phyloP scores from a whole-genome alignment of 1,140 invertebrate genomes.

The Tetramorium parvispinum region DNA sequence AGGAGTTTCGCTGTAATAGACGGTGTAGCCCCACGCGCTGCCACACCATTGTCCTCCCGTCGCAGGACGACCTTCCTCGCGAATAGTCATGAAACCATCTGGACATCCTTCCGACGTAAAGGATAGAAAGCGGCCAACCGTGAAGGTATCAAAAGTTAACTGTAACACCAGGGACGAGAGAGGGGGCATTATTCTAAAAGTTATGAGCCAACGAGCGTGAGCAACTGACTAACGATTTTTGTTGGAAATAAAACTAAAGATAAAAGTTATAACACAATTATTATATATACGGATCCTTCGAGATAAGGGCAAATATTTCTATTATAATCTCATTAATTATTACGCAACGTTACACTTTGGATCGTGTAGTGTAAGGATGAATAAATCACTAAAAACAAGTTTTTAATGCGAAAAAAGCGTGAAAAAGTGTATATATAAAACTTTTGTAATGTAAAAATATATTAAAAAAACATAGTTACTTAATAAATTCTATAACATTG shows the following conservation, averaged over 20 bases:
- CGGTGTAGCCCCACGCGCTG: constrained; percentile 93
- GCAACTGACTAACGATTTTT: constrained; percentile 14
- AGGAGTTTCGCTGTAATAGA: constrained; percentile 93
- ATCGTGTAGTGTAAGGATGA: neutral
- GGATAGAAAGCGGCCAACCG: constrained; percentile 90
- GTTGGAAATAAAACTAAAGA: constrained; percentile 49
- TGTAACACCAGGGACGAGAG: constrained; percentile 77
- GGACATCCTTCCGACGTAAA: constrained; percentile 92
- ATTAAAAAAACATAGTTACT: neutral
- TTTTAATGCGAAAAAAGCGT: neutral
- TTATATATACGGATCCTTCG: neutral
- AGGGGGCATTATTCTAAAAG: constrained; percentile 53
- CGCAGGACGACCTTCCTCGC: constrained; percentile 89
- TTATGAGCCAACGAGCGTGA: constrained; percentile 45
- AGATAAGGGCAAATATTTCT: constrained; percentile 45
- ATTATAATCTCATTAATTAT: constrained; percentile 46
- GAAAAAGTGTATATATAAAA: neutral
- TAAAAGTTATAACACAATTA: constrained; percentile 46
- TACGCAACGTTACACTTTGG: neutral
- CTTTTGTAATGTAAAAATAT: neutral
- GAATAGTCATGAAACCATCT: constrained; percentile 92
- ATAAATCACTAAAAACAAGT: neutral
- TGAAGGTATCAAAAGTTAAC: constrained; percentile 92
- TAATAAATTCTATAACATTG: neutral
- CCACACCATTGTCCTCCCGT: constrained; percentile 94